A percentile compares a stretch with the other conserved stretches of the same genome.
These are phyloP conservation scores for Micoletzkya japonica DNA, from an alignment of 2,888 invertebrate genomes.

Conservation along the genomic window DNA sequence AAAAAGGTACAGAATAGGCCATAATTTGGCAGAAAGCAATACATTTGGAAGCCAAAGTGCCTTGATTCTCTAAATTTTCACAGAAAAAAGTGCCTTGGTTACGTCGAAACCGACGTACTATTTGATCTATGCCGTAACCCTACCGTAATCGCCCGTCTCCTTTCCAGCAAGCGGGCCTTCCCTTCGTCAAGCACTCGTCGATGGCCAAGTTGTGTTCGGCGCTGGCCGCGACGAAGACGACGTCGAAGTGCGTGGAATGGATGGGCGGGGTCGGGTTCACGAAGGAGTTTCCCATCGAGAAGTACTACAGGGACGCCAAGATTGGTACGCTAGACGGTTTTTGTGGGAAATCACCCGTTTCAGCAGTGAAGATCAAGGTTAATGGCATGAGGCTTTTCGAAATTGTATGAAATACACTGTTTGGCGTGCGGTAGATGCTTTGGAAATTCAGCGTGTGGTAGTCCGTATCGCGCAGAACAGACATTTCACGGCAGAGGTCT, in stretches of 20 bases:
- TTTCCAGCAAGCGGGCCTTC: slow-evolving; percentile 74
- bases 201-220: slow-evolving; percentile 92
- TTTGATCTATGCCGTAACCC: too few species aligned
- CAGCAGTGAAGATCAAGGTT: background rate
- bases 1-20: too few species aligned
- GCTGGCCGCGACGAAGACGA: slow-evolving; percentile 79
- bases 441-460: too few species aligned
- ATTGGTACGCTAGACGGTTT: slow-evolving; percentile 72
- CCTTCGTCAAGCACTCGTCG: slow-evolving; percentile 88
- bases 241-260: slow-evolving; percentile 94
- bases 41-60: too few species aligned
- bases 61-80: too few species aligned
- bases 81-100: too few species aligned
- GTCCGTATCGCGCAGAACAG: too few species aligned
- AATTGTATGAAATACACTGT: too few species aligned
- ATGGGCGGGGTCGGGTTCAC: slow-evolving; percentile 98
- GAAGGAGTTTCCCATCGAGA: slow-evolving; percentile 91
- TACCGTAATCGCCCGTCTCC: too few species aligned
- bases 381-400: background rate
- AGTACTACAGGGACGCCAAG: slow-evolving; percentile 91
- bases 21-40: too few species aligned
- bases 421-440: too few species aligned
- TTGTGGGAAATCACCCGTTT: background rate
- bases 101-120: too few species aligned
- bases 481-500: slow-evolving; percentile 17